Conservation (phyloP, 2,113 vertebrate species). For the Epinephelus fuscoguttatus region DNA sequence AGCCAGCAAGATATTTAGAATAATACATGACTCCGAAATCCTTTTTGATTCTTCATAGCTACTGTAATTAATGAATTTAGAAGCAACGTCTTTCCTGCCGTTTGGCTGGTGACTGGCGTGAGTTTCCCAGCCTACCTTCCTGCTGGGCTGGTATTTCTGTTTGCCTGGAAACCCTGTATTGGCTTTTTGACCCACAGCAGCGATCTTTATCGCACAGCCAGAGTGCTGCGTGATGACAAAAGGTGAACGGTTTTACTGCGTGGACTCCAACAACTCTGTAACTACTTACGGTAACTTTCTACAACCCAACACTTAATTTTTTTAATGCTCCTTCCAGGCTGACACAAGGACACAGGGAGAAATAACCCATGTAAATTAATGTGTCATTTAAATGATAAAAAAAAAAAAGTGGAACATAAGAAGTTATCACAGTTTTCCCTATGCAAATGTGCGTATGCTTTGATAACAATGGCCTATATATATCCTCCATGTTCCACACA, state of each 20-base stretch:
- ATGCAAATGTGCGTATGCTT: background rate
- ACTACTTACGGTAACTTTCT: constrained; percentile 10
- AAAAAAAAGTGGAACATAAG: too few species aligned
- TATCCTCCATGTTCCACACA: background rate
- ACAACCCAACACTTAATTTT: background rate
- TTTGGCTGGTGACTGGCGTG: constrained; percentile 28
- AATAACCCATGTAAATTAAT: background rate
- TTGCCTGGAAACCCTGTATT: constrained; percentile 45
- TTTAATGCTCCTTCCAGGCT: background rate
- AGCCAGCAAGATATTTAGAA: background rate
- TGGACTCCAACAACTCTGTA: background rate
- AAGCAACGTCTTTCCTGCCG: constrained; percentile 28
- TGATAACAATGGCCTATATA: background rate
- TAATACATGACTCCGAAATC: background rate
- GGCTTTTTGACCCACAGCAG: constrained; percentile 45
- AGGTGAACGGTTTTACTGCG: constrained; percentile 17
- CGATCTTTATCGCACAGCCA: constrained; percentile 46
- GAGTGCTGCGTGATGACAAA: constrained; percentile 20
- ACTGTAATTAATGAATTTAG: too few species aligned
- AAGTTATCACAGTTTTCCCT: background rate
- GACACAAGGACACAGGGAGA: background rate
- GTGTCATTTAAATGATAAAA: background rate
- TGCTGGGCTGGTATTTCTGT: constrained; percentile 57
- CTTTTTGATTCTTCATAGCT: background rate
- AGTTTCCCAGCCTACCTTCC: constrained; percentile 52